A percentile compares a stretch with the other conserved stretches of the same genome.
phyloP scores from a whole-genome alignment of 2,113 vertebrate species.

The Suncus etruscus region DNA sequence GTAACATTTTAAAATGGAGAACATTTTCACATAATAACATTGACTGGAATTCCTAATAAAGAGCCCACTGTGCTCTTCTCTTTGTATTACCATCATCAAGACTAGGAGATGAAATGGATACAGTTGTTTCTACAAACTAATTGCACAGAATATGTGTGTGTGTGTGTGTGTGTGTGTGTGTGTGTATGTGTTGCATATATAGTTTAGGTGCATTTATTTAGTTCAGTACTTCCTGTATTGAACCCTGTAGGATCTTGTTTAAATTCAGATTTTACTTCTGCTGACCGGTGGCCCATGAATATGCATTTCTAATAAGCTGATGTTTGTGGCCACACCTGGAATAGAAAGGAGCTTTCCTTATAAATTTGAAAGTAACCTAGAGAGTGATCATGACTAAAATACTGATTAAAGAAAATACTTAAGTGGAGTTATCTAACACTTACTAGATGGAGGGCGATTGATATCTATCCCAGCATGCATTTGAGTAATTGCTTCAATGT shows the following conservation, averaged over 20 bases:
- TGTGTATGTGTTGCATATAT: not conserved
- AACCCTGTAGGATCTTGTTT: not conserved
- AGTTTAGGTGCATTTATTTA: not conserved
- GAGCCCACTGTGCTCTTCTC: not conserved
- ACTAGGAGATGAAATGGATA: not conserved
- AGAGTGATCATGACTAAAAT: not conserved
- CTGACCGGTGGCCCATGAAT: not conserved
- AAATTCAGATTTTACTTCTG: not conserved
- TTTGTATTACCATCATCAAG: constrained; percentile 1
- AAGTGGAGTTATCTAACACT: not conserved
- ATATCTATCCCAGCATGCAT: not conserved
- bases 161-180: too few relatives aligned
- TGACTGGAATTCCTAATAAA: not conserved
- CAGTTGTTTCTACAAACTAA: not conserved
- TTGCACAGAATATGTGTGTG: not conserved
- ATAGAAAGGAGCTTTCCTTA: not conserved
- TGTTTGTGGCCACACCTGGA: too few relatives aligned
- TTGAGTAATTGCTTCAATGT: not conserved
- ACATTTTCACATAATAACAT: not conserved
- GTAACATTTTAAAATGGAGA: not conserved
- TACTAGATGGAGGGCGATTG: not conserved
- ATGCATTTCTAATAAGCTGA: not conserved
- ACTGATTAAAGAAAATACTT: not conserved
- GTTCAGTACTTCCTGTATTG: not conserved
- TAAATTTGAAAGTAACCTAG: not conserved